Base-by-base conservation (phyloP, 2,113 vertebrate species). In the Ciconia boyciana region DNA sequence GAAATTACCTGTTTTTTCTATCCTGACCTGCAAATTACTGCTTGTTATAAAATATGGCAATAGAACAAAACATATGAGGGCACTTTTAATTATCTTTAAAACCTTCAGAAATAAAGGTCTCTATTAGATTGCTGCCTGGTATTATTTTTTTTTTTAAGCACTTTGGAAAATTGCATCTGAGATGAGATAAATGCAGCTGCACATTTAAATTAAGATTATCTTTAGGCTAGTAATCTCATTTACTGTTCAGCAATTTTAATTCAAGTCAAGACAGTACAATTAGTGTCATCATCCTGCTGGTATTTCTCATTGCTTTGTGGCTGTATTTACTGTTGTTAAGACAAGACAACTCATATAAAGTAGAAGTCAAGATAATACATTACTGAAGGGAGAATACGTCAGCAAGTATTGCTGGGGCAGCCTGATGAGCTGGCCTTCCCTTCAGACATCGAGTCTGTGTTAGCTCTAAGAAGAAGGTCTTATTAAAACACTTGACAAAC, bases 291-390 rank as follows among this genome's bases (percentile, higher is more conserved):
- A 96, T 97, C 96, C 96, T 96, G 92, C 97, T 96, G 95, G 93
- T 94, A 96, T 97, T 98, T 97, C 97, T 98, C 90, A 61, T 94
- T 96, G 96, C 97, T 98, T 97, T 97, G 94, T 95, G 93, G 93
- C 96, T 98, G 97, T 98, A 96, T 98, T 99, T 98, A 98, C 97
- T 95, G 96, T 98, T 98, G 98, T 99, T 98, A 98, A 98, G 98
- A 98, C 91, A 94, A 97, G 97, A 88, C 94, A 97, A 95, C 93
- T 98, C 96, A 36, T 97, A 95, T 97, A 96, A 97, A 98, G 96
- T 97, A 34, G 94, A 97, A 97, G 97, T 97, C 98, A 98, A 98
- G 97, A 98, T 98, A 97, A 98, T 98, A 83, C 97, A 98, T 99
- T 98, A 98, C 98, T 98, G 94, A 96, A 96, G 96, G 91, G 82